Evolutionary conservation across 2,888 invertebrate genomes (phyloP), one percentile per base, ranked within the genome.

Genomic region (Eristalinus aeneus): DNA sequence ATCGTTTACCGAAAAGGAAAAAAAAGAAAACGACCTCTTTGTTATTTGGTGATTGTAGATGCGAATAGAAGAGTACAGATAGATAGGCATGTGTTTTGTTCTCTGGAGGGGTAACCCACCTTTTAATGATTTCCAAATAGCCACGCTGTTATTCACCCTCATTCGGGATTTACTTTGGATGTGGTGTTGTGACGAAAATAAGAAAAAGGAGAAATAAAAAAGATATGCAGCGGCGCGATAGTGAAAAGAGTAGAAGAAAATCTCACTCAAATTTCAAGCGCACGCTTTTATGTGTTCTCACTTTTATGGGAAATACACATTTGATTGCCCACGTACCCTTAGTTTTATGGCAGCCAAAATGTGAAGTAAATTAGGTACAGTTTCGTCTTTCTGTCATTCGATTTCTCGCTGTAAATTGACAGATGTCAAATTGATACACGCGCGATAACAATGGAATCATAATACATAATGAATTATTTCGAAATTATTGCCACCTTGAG

Each of bases 311-410:
- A 64, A 64, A 32, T 36, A 63, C 53, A 53, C 46, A 56, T 63
- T 63, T 22, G 61, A 56, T 64, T 46, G 68, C 61, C 22, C 27
- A 63, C 36, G 54, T 69, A 63, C 53, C 36, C 54, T 69, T 63
- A 36, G 54, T 39, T 77, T 69, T 79, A 61, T 79, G 27, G 72
- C 36, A 67, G 16, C 46, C 46, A 8, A 46, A 58, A 65, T 53
- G 53, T 36, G 61, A 72, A 63, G 27, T 31, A 46, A 64, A 34
- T 39, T 60, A 22, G 68, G 85, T 85, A 85, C 85, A 85, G 85
- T 85, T 85, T 76, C 85, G 85, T 10, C 39, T 22, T n/a, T n/a
- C n/a, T 46, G 34, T 68, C 23, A 23, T 32, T 61, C 11, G 31
- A 58, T 39, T 39, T 32, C 60, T 58, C 36, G 61, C 23, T 39